Evolutionary conservation across 2,113 vertebrate species (phyloP), one percentile per base, ranked within the genome.

Genomic region (Phaethon lepturus): DNA sequence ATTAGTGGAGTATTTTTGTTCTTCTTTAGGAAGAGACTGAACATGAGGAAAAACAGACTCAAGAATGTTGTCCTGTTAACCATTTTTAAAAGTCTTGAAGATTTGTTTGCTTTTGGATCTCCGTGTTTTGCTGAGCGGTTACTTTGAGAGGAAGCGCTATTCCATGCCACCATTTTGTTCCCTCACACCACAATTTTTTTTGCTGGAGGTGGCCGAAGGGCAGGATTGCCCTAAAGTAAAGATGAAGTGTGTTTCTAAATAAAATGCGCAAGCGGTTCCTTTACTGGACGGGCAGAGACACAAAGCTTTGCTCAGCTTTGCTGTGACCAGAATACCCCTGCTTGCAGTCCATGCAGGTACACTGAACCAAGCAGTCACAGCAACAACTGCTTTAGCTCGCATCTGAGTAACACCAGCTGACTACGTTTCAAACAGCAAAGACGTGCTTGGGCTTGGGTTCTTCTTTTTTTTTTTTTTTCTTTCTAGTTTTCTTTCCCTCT

Each of bases 401-500:
- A 12, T 53, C 28, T 79, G 58, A 58, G 6, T 47, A 80, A 52
- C 35, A 90, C 75, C 90, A 88, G 72, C 66, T 49, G 78, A 53
- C 73, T 52, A 3, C 23, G 16, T 55, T 92, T 93, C 75, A 86
- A 90, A 85, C 31, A 86, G 75, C 59, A 88, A 90, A 78, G 22
- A 53, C 23, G 13, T 6, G 20, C 55, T 49, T 62, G 62, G 38
- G 31, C 73, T 90, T 71, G 60, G 28, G 13, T 25, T 59, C 2
- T 42, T 26, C 33, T 47, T 33, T 20, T 45, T 33, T 38, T 8
- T 5, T 2, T 31, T 22, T 26, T 22, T 31, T 29, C 17, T 25
- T 31, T 40, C 12, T 62, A 52, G 59, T 91, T 86, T 95, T 94
- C 79, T 92, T 95, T 95, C 88, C 67, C 71, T 77, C 13, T 92